Conservation (phyloP, 2,113 vertebrate genomes). For the Fukomys damarensis region DNA sequence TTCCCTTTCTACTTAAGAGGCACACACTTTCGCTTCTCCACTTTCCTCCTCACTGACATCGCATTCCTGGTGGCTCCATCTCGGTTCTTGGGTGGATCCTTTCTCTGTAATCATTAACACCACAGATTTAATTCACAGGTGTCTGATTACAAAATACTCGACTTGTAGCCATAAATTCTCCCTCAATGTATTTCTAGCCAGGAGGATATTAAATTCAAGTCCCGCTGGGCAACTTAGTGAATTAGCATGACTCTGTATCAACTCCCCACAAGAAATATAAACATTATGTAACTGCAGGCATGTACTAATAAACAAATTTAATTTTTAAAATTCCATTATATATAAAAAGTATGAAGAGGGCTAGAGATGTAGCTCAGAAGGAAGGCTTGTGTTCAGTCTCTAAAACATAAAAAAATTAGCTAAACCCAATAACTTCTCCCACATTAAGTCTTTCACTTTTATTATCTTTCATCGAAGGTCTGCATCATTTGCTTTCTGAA, state of each 20-base stretch:
- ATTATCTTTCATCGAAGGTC: neutral
- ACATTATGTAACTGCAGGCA: neutral
- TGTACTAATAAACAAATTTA: neutral
- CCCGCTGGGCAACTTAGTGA: neutral
- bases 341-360: neutral
- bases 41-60: neutral
- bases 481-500: neutral
- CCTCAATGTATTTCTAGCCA: neutral
- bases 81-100: neutral
- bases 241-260: neutral
- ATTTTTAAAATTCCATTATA: neutral
- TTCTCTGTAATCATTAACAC: neutral
- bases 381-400: neutral
- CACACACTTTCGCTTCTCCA: neutral
- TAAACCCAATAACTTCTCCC: neutral
- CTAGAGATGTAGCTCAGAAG: neutral
- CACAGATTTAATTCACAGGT: neutral
- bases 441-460: neutral
- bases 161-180: neutral
- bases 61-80: neutral
- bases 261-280: neutral
- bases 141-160: constrained; percentile 4
- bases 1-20: neutral
- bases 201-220: neutral
- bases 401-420: neutral